Evolutionary conservation across 2,113 vertebrate genomes (phyloP).

Genomic region (Calonectris borealis): DNA sequence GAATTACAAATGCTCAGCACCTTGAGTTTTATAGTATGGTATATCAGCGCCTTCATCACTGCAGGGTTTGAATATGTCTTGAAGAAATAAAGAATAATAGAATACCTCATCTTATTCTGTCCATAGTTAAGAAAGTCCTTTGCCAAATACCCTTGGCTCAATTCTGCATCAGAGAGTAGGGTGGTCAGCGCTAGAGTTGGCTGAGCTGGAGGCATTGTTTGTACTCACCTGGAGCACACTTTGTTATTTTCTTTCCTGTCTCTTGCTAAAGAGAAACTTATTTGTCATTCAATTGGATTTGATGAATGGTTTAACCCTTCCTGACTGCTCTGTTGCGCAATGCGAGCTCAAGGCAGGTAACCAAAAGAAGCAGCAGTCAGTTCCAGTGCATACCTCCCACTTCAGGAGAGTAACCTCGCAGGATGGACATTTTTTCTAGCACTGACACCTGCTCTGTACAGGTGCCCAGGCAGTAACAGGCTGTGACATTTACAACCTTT

Average conservation of each 20-base stretch:
- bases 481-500: slow-evolving; percentile 65
- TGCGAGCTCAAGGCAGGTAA: not conserved
- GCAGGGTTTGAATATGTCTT: not conserved
- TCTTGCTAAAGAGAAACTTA: not conserved
- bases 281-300: not conserved
- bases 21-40: not conserved
- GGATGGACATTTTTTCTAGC: not conserved
- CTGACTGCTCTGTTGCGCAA: not conserved
- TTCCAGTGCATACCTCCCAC: not conserved
- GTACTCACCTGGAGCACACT: not conserved
- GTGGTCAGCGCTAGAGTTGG: rapidly evolving
- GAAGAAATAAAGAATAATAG: not conserved
- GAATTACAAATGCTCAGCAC: not conserved
- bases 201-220: not conserved
- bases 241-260: not conserved
- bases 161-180: not conserved
- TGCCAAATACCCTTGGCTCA: rapidly evolving
- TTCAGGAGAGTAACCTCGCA: not conserved
- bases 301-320: not conserved
- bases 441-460: not conserved
- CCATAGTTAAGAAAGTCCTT: not conserved
- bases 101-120: not conserved
- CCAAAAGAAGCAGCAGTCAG: not conserved
- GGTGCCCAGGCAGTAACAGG: slow-evolving; percentile 41
- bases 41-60: not conserved